Evolutionary conservation across 1,140 invertebrate species (phyloP), one percentile per base, ranked within the genome.

Genomic region (Diabrotica virgifera): DNA sequence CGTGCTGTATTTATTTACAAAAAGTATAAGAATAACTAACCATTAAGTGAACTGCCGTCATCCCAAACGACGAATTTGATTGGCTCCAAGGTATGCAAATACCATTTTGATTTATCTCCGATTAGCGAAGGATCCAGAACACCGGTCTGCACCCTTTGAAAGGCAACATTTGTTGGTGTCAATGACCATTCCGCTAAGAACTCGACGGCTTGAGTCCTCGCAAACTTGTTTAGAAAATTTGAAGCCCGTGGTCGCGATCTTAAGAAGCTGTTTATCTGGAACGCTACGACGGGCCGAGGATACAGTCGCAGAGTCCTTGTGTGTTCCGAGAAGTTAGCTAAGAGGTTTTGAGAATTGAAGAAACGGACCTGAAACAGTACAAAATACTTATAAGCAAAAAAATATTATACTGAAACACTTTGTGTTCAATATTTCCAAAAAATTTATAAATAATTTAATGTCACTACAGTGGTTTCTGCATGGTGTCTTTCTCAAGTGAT

Each of bases 131-230:
- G 96, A 81, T 98, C 96, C 79, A 92, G 92, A 11, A 99, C 91
- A 0, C 93, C 97, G 0, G 96, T 99, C 74, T 99, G 96, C 5
- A 99, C 94, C 37, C 98, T 85, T 37, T 98, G 84, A 75, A 98
- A 99, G 6, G 97, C 96, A 36, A 98, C 94, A 83, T 99, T 99
- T 67, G 88, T 93, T 0, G 98, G 98, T 10, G 94, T 95, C 2
- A 99, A 81, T 0, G 93, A 95, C 95, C 97, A 99, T 80, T 99
- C 98, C 0, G 96, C 96, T 65, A 98, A 87, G 81, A 96, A 99
- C 79, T 99, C 97, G 3, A 99, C 96, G 6, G 97, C 96, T 89
- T 95, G 96, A 0, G 92, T 94, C 68, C 91, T 81, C 5, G 96
- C 95, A 80, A 99, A 95, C 75, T 90, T 89, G 69, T 91, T 92